Base-by-base conservation (phyloP, 2,888 invertebrate species). In the Drosophila multiciliata region DNA sequence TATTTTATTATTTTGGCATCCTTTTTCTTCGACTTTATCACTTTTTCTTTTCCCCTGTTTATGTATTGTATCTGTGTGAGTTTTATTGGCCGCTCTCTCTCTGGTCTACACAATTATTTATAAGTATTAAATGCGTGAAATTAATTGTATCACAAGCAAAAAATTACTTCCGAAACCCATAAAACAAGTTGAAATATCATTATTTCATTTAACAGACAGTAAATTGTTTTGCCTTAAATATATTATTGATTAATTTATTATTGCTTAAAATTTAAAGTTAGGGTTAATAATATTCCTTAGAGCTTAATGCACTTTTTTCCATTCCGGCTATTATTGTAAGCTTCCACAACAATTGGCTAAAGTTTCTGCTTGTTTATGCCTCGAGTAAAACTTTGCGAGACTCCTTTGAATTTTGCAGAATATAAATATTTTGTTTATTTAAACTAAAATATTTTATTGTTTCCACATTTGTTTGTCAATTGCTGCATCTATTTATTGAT, bases 1-100 rank as follows among this genome's bases (percentile, higher is more conserved):
- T 87, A 81, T 88, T 75, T 70, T 70, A 55, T 80, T 80, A 83
- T 73, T 77, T 62, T 20, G 52, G 0, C 9, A 45, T 35, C 35
- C 40, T 40, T 49, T 29, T 32, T n/a, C 17, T 66, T 40, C 35
- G 3, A 42, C 17, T 32, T 2, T 38, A 17, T 45, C 35, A 26
- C 32, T 57, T 35, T 23, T 7, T 26, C 12, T 26, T 20, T 35
- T 36, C 33, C 11, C 26, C 11, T 36, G 20, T 40, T 17, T 35
- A 17, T 64, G 9, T 36, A 6, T 35, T 36, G 11, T 55, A 54
- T 52, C 42, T 57, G 32, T 52, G 20, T 49, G 49, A 1, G 5
- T 29, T 60, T 66, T 64, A 75, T 70, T 79, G 65, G 26, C 62
- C 58, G 38, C 35, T 70, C 63, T 29, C 29, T 52, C 59, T 45